Base-by-base conservation (phyloP, 2,797 vertebrate genomes). In the Pipistrellus kuhlii region DNA sequence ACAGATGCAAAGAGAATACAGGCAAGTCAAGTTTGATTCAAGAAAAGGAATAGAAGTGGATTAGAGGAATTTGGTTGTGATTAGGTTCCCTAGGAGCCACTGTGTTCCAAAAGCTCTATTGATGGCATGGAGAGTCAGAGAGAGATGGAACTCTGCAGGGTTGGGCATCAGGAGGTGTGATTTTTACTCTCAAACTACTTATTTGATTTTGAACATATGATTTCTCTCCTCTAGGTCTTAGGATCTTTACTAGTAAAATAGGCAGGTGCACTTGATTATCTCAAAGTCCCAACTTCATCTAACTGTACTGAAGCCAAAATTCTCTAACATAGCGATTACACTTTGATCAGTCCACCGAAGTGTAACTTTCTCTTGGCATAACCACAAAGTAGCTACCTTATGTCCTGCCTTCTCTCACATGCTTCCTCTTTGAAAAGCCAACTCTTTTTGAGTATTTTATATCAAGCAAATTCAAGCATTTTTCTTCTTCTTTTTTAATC, bases 31-130 rank as follows among this genome's bases (percentile, higher is more conserved):
- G 81, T 72, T 80, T 38, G 8, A 41, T 44, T 94, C 38, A 38
- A 94, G 23, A 59, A 72, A 75, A 72, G 27, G 38, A 87, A 44
- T 21, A 81, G 72, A 81, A 86, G 32, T 71, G 32, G n/a, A 11
- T 41, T 51, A 93, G 59, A 72, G 48, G 57, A 20, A 7, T 89
- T 27, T 41, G 25, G 8, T n/a, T 48, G 14, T 27, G 80, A 85
- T 69, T 7, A 30, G 78, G 18, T 2, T 35, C 38, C 21, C 57
- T 32, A 64, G 41, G 62, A 62, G 53, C 30, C 51, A 25, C 53
- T 7, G 44, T 48, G 30, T 46, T 13, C 18, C 1, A 4, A 12
- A 23, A 59, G 5, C 8, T 93, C 12, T 76, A 5, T 13, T 55
- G 51, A 17, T 44, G 18, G 53, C 13, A 30, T 62, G 13, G 20